These are phyloP conservation scores for Elgaria multicarinata DNA, from an alignment of 2,113 vertebrate genomes.

Conservation along the genomic window DNA sequence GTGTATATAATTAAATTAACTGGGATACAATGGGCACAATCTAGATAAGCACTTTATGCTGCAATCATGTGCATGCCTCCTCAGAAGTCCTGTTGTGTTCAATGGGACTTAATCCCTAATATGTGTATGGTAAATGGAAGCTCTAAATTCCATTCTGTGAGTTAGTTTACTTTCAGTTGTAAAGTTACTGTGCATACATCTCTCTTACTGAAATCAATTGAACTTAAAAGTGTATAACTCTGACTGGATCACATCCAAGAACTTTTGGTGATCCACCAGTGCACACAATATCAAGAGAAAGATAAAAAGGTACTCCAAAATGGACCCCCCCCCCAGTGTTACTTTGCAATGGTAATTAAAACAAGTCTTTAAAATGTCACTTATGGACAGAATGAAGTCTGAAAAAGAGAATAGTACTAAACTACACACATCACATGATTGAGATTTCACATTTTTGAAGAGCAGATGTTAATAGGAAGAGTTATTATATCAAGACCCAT, in stretches of 20 bases:
- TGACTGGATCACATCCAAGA: no score
- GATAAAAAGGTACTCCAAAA: slow-evolving; percentile 16
- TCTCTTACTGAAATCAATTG: background rate
- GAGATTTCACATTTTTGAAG: slow-evolving; percentile 28
- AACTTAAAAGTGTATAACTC: background rate
- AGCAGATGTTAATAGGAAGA: slow-evolving; percentile 65
- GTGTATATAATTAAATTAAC: background rate
- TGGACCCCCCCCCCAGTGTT: background rate
- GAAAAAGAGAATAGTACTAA: slow-evolving; percentile 41
- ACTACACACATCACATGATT: slow-evolving; percentile 45
- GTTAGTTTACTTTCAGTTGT: background rate
- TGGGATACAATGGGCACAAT: background rate
- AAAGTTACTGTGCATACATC: background rate
- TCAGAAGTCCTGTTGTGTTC: background rate
- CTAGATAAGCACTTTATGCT: background rate
- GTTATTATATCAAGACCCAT: slow-evolving; percentile 62
- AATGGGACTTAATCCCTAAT: background rate
- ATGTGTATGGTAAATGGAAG: background rate
- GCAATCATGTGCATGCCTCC: background rate
- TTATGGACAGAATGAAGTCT: slow-evolving; percentile 1
- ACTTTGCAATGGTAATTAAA: slow-evolving; percentile 39
- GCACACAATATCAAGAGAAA: background rate
- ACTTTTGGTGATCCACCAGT: background rate
- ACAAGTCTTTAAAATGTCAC: slow-evolving; percentile 32
- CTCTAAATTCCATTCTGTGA: background rate